Percentiles rank a stretch among this genome's conserved stretches.
phyloP scores from a whole-genome alignment of 1,140 invertebrate genomes.

The Dreissena rostriformis region DNA sequence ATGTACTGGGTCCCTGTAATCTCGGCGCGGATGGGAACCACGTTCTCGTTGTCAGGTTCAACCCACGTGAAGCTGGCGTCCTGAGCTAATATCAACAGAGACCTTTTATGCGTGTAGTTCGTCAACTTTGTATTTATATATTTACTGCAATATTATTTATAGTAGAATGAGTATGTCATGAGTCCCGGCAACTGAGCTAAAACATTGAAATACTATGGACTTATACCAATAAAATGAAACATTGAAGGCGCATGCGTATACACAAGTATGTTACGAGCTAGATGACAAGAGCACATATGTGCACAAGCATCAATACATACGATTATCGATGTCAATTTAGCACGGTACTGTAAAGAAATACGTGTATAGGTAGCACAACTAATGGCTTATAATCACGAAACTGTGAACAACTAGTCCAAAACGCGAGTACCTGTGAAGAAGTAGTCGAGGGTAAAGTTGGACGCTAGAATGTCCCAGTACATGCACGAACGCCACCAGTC shows the following conservation, averaged over 20 bases:
- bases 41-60: constrained; percentile 9
- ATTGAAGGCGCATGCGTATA: too few relatives aligned
- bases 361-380: too few relatives aligned
- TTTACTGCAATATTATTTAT: neutral
- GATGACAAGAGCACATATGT: too few relatives aligned
- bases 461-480: constrained; percentile 57
- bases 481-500: constrained; percentile 69
- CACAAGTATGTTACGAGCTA: too few relatives aligned
- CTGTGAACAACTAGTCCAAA: too few relatives aligned
- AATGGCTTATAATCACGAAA: too few relatives aligned
- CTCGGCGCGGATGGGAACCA: constrained; percentile 61
- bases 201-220: too few relatives aligned
- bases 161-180: neutral
- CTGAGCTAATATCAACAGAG: neutral
- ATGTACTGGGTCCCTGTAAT: constrained; percentile 35
- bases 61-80: constrained; percentile 26
- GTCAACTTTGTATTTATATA: neutral
- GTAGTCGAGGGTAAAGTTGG: constrained; percentile 70
- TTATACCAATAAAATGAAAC: too few relatives aligned
- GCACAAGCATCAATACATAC: too few relatives aligned
- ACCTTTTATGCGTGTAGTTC: neutral
- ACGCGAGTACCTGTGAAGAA: constrained; percentile 65
- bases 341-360: too few relatives aligned
- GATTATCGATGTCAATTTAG: too few relatives aligned
- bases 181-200: too few relatives aligned